phyloP scores from a whole-genome alignment of 2,888 invertebrate genomes.

The Isoperla grammatica region DNA sequence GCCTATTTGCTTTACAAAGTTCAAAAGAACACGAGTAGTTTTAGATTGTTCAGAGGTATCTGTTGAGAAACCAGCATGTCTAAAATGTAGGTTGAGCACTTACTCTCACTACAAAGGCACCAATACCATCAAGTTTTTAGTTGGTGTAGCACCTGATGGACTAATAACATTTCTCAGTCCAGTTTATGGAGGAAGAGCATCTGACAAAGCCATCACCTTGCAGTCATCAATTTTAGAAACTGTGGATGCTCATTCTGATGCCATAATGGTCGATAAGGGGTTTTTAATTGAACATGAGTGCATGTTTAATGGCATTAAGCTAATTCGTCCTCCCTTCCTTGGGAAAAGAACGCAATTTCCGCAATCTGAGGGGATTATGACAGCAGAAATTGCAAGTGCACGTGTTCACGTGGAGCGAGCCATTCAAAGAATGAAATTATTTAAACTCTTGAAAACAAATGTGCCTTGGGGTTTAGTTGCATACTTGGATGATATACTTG shows the following conservation, averaged over 20 bases:
- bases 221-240: background rate
- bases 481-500: background rate
- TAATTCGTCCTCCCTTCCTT: background rate
- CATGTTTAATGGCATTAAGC: background rate
- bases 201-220: conserved; percentile 33
- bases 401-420: background rate
- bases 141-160: conserved; percentile 34
- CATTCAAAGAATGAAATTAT: background rate
- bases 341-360: background rate
- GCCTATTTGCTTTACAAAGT: conserved; percentile 34
- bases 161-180: conserved; percentile 33
- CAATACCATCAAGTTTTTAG: conserved; percentile 34
- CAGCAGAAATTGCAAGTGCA: background rate
- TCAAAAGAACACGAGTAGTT: conserved; percentile 31
- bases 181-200: conserved; percentile 33
- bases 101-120: conserved; percentile 34
- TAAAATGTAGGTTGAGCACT: conserved; percentile 32
- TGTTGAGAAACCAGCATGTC: conserved; percentile 31
- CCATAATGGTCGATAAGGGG: too few species aligned
- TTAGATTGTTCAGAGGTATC: conserved; percentile 36
- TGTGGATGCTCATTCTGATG: background rate
- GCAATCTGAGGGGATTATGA: background rate
- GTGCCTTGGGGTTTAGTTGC: background rate
- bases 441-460: background rate
- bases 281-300: background rate